phyloP scores from a whole-genome alignment of 2,797 vertebrate genomes.

The Tympanoctomys barrerae region DNA sequence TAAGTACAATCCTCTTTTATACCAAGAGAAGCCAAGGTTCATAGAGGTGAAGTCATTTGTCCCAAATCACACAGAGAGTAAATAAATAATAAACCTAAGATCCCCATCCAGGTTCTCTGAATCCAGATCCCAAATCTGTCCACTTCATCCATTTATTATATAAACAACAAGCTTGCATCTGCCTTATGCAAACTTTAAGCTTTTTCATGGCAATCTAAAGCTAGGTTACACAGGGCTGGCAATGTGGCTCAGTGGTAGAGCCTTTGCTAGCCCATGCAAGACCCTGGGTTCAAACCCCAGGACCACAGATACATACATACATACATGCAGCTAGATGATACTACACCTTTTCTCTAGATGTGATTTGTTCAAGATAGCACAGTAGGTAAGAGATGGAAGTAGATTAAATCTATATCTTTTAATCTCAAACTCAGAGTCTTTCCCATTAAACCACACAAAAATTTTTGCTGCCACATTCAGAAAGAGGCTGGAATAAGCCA shows the following conservation, averaged over 20 bases:
- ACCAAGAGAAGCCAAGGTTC: conserved; percentile 47
- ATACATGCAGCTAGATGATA: neutral
- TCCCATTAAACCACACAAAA: neutral
- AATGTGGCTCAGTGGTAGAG: neutral
- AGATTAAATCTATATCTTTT: conserved; percentile 46
- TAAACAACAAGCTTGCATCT: neutral
- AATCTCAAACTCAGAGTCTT: conserved; percentile 16
- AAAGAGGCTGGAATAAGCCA: neutral
- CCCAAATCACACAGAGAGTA: conserved; percentile 42
- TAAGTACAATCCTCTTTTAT: conserved; percentile 52
- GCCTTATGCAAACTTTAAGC: neutral
- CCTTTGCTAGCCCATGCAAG: neutral
- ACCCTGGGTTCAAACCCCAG: neutral
- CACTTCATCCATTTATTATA: neutral
- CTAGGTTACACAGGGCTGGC: neutral
- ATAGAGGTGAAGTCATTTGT: conserved; percentile 61
- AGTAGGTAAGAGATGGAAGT: conserved; percentile 14
- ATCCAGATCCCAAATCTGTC: conserved; percentile 13
- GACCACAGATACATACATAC: neutral
- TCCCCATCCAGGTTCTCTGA: conserved; percentile 26
- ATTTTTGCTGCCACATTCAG: neutral
- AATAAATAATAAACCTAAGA: conserved; percentile 28
- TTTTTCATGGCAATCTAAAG: conserved; percentile 39
- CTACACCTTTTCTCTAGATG: conserved; percentile 10
- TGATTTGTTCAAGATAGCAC: neutral